Conservation (phyloP, 2,888 invertebrate species). For the Tricholauxania praeusta region DNA sequence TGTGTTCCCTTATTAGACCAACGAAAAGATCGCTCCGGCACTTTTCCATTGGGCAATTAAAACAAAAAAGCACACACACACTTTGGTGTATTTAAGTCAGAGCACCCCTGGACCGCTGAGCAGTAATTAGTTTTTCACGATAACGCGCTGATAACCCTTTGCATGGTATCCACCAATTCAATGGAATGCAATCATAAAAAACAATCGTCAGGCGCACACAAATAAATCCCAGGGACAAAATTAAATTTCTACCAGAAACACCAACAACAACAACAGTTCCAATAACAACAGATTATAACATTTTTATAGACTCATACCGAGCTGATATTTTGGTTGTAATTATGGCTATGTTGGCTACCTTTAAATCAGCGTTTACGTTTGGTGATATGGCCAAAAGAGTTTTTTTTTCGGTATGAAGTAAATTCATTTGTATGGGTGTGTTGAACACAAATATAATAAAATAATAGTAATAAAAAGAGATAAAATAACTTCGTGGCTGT, state of each 20-base stretch:
- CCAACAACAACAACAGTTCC: constrained; percentile 41
- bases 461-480: too few species aligned
- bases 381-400: too few species aligned
- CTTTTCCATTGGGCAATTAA: neutral
- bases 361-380: neutral
- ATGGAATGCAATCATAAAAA: constrained; percentile 24
- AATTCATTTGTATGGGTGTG: neutral
- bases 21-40: too few species aligned
- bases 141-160: constrained; percentile 52
- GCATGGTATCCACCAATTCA: constrained; percentile 42
- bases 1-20: too few species aligned
- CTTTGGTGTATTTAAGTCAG: constrained; percentile 7
- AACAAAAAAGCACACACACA: constrained; percentile 43
- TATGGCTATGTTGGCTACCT: neutral
- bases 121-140: constrained; percentile 64
- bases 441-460: neutral
- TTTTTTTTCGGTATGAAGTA: neutral
- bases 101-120: constrained; percentile 51
- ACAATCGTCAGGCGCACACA: constrained; percentile 17
- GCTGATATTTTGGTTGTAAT: neutral
- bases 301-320: too few species aligned
- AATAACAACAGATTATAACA: constrained; percentile 30
- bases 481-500: too few species aligned
- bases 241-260: constrained; percentile 27
- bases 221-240: constrained; percentile 46